Percentiles rank a stretch among this genome's conserved stretches.
Evolutionary conservation across 2,797 vertebrate genomes (phyloP).

Genomic region (Danio jaintianensis): DNA sequence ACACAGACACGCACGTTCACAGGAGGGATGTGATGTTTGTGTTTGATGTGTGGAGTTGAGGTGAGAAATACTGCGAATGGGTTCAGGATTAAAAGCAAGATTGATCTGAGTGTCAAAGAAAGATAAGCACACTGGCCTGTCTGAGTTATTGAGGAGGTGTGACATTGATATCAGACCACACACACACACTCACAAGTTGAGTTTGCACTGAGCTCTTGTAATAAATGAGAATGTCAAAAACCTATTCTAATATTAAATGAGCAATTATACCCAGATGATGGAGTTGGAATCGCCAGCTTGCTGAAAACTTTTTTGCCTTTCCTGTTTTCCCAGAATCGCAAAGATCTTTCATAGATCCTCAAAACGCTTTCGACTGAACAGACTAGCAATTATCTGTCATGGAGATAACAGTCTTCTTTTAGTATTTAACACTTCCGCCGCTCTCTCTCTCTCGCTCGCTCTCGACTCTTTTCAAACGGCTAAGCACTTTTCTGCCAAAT

Average conservation of each 20-base stretch:
- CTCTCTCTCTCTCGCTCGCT: constrained; percentile 1
- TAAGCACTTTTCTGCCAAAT: constrained; percentile 76
- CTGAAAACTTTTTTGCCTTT: constrained; percentile 16
- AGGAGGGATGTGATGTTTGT: constrained; percentile 47
- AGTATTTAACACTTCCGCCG: constrained; percentile 46
- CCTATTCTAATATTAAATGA: constrained; percentile 57
- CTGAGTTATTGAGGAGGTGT: constrained; percentile 62
- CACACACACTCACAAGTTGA: constrained; percentile 10
- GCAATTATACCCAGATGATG: constrained; percentile 45
- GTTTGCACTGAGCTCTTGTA: constrained; percentile 33
- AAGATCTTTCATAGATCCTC: constrained; percentile 14
- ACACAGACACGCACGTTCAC: constrained; percentile 33
- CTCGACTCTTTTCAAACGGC: constrained; percentile 62
- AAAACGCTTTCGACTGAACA: constrained; percentile 12
- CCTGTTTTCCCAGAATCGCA: neutral
- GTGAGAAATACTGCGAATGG: constrained; percentile 52
- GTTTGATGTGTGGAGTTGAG: constrained; percentile 55
- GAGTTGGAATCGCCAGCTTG: constrained; percentile 27
- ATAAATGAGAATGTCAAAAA: constrained; percentile 45
- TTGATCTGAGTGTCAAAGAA: constrained; percentile 67
- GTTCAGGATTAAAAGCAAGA: constrained; percentile 62
- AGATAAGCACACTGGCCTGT: constrained; percentile 62
- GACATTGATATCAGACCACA: constrained; percentile 59
- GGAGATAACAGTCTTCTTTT: constrained; percentile 49
- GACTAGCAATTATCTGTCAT: constrained; percentile 39